Evolutionary conservation across 2,888 invertebrate genomes (phyloP).

Genomic region (Phasia obesa): DNA sequence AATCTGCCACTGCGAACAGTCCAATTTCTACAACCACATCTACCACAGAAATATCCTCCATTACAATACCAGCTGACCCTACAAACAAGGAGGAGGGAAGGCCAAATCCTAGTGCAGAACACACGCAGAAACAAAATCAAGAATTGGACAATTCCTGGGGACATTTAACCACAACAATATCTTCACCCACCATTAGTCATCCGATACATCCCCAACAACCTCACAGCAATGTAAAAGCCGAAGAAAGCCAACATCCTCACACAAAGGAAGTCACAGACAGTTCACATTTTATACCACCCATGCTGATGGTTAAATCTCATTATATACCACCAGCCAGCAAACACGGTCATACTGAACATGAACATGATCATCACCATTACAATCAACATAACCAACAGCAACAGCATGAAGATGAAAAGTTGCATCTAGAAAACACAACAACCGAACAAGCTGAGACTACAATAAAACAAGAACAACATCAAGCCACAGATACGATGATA

Average conservation of each 20-base stretch:
- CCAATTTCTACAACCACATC: constrained; percentile 68
- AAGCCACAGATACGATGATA: constrained; percentile 29
- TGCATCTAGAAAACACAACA: constrained; percentile 42
- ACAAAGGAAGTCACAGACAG: constrained; percentile 80
- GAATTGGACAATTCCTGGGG: not conserved
- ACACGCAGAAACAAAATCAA: not conserved
- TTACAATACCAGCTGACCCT: constrained; percentile 5
- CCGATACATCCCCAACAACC: constrained; percentile 80
- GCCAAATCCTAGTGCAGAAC: not conserved
- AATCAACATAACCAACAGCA: not conserved
- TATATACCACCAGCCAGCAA: constrained; percentile 79
- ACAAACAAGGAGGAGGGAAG: not conserved
- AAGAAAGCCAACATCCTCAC: constrained; percentile 77
- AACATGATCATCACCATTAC: constrained; percentile 39
- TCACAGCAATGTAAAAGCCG: constrained; percentile 69
- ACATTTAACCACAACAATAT: constrained; percentile 22
- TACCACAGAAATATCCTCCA: constrained; percentile 24
- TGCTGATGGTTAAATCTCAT: constrained; percentile 82
- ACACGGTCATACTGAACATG: constrained; percentile 73
- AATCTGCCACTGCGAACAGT: constrained; percentile 46
- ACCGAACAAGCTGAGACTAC: constrained; percentile 25
- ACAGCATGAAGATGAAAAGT: not conserved
- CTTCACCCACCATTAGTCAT: constrained; percentile 77
- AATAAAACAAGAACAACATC: constrained; percentile 15
- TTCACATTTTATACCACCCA: constrained; percentile 82